Conservation (phyloP, 2,797 vertebrate genomes). For the Oreortyx pictus region DNA sequence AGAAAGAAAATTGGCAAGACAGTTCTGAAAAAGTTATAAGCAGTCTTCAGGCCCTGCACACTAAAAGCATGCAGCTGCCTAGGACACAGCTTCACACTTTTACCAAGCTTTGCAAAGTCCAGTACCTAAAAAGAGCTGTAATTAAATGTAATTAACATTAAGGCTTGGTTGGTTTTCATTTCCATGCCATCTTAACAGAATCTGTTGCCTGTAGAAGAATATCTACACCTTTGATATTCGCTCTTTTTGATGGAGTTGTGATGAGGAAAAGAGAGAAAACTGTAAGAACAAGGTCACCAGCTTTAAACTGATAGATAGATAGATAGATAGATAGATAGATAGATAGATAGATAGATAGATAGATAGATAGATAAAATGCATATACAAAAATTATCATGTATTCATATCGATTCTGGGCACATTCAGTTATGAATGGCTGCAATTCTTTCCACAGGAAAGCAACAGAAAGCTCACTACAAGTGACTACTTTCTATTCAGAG, state of each 20-base stretch:
- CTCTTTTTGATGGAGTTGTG: neutral
- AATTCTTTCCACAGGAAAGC: neutral
- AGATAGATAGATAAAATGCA: neutral
- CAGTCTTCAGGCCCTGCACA: neutral
- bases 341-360: no score
- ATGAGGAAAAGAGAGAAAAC: neutral
- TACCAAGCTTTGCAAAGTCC: neutral
- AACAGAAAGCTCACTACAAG: neutral
- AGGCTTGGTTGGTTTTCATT: neutral
- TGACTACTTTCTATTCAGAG: neutral
- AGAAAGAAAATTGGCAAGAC: neutral
- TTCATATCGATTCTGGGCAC: neutral
- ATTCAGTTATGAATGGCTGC: neutral
- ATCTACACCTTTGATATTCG: neutral
- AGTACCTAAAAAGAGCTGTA: neutral
- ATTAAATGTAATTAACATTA: neutral
- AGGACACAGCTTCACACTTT: neutral
- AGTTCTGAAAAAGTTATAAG: neutral
- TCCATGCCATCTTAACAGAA: neutral
- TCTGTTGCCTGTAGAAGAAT: neutral
- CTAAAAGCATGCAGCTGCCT: neutral
- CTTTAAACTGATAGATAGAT: no score
- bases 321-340: no score
- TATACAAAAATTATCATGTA: neutral
- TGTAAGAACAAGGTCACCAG: accelerated